Evolutionary conservation across 2,888 invertebrate species (phyloP).

Genomic region (Mythimna loreyi): DNA sequence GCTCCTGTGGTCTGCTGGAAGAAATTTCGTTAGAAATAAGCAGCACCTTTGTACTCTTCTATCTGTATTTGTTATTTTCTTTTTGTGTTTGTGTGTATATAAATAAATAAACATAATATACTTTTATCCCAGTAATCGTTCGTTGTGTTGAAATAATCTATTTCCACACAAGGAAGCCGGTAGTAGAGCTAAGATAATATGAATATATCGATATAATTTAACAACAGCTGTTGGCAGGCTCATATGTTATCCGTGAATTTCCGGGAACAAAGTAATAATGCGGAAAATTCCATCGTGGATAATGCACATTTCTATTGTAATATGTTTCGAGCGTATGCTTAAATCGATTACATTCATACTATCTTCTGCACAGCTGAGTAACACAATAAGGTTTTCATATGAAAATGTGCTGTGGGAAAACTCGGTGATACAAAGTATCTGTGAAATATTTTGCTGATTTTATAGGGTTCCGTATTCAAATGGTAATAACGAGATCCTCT

Average conservation of each 20-base stretch:
- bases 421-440: not conserved
- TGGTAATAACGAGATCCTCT: no score
- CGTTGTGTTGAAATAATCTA: no score
- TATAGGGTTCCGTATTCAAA: no score
- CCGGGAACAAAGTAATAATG: not conserved
- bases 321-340: not conserved
- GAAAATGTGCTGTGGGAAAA: constrained; percentile 2
- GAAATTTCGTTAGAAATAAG: no score
- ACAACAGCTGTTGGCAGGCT: constrained; percentile 1
- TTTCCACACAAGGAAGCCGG: no score
- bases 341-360: constrained; percentile 20
- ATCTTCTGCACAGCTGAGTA: constrained; percentile 18
- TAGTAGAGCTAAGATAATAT: no score
- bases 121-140: no score
- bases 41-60: no score
- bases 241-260: not conserved
- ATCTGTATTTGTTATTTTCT: no score
- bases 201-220: not conserved
- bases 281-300: constrained; percentile 14
- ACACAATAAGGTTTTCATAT: not conserved
- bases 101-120: no score
- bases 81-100: no score
- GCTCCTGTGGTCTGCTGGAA: no score
- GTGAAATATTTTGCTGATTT: not conserved
- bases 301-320: constrained; percentile 3